These are phyloP conservation scores for Rhodeus uyekii DNA, from an alignment of 2,797 vertebrate genomes.

Conservation along the genomic window DNA sequence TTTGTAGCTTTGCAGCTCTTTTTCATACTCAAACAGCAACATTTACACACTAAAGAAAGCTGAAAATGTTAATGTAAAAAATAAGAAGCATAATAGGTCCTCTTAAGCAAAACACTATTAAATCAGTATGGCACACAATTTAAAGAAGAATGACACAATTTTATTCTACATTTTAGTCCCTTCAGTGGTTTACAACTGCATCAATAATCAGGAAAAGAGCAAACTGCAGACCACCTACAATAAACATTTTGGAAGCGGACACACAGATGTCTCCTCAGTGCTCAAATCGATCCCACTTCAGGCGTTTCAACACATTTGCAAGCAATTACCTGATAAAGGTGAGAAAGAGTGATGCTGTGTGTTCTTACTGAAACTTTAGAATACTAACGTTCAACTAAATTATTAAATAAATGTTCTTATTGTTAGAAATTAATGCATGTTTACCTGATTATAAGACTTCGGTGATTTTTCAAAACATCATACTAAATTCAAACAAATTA, in stretches of 20 bases:
- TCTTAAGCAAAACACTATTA: not conserved
- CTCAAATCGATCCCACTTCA: slow-evolving; percentile 67
- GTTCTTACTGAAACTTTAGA: not conserved
- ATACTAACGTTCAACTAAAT: not conserved
- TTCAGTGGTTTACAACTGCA: slow-evolving; percentile 67
- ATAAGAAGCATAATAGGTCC: not conserved
- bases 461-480: not conserved
- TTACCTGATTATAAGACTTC: not conserved
- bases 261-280: slow-evolving; percentile 62
- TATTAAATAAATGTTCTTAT: not conserved
- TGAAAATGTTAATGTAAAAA: not conserved
- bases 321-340: slow-evolving; percentile 71
- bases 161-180: slow-evolving; percentile 71
- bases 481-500: not conserved
- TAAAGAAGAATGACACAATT: not conserved
- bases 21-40: not conserved
- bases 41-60: not conserved
- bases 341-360: not conserved
- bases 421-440: not conserved
- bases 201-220: slow-evolving; percentile 64
- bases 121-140: not conserved
- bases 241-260: slow-evolving; percentile 67
- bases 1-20: not conserved
- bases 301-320: slow-evolving; percentile 68
- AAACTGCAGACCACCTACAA: slow-evolving; percentile 73